phyloP scores from a whole-genome alignment of 2,797 vertebrate genomes.

The Esox masquinongy region DNA sequence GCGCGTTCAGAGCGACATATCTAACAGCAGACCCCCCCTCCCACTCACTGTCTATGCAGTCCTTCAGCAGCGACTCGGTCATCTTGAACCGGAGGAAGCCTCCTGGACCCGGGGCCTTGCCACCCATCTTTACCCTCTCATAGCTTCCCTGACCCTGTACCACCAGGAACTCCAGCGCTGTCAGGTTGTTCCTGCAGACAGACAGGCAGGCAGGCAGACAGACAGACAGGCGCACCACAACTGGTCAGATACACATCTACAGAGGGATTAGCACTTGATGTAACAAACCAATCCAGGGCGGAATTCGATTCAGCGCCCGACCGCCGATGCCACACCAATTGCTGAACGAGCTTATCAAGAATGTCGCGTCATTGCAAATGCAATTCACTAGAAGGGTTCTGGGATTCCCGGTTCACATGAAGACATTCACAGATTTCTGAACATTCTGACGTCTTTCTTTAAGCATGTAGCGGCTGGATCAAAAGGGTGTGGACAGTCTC shows the following conservation, averaged over 20 bases:
- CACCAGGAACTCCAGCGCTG: conserved; percentile 79
- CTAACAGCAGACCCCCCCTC: background rate
- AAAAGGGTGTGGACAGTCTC: background rate
- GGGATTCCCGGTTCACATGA: too few relatives aligned
- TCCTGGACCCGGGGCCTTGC: conserved; percentile 78
- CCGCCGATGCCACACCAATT: background rate
- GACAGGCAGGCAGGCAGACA: conserved; percentile 6
- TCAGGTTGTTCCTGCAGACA: conserved; percentile 81
- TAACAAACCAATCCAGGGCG: background rate
- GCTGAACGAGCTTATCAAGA: background rate
- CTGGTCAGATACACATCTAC: background rate
- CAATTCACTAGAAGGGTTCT: too few relatives aligned
- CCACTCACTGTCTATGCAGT: conserved; percentile 79
- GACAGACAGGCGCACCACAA: conserved; percentile 3
- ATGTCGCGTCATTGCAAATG: background rate
- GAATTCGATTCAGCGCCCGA: background rate
- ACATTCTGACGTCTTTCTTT: background rate
- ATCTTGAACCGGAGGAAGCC: conserved; percentile 86
- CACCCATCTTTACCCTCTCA: conserved; percentile 79
- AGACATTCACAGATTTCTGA: too few relatives aligned
- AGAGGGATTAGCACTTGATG: background rate
- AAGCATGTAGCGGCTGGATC: background rate
- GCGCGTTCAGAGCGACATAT: background rate
- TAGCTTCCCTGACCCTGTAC: conserved; percentile 82
- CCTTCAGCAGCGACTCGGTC: conserved; percentile 82